Evolutionary conservation across 2,888 invertebrate genomes (phyloP), one percentile per base, ranked within the genome.

Genomic region (Gandaritis pyraliata): DNA sequence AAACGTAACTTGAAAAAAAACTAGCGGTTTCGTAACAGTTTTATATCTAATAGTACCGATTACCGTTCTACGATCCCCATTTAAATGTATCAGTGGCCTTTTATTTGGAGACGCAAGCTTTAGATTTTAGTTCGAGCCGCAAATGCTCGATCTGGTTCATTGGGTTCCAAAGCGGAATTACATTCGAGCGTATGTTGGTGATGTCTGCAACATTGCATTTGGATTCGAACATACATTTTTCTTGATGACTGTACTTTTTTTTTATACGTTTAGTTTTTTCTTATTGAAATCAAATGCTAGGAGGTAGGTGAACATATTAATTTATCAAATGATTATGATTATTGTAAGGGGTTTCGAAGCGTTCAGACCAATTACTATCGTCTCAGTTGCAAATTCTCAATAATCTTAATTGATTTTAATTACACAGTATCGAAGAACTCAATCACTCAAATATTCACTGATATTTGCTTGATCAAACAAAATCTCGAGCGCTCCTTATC

Each of bases 401-500:
- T 36, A 45, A 45, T 0, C 46, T n/a, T 29, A 30, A 56, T 48
- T 41, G 8, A 41, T 39, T 48, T 33, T 33, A 53, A 53, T 45
- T 43, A 54, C 56, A 38, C 38, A 13, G n/a, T 46, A 58, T 36
- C 47, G 18, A 30, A 57, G 30, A 36, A 60, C 38, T 30, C 13
- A 49, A 57, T 58, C 18, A 49, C 49, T 55, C 46, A 38, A 47
- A 61, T 68, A 45, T 54, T 60, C 59, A 58, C 43, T 16, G 55
- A 59, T 63, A 63, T 50, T 56, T 59, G 41, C 54, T 33, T 8
- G 29, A 55, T 45, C 54, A 65, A 66, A 64, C 60, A 65, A 61
- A 33, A 41, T 64, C 41, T 48, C 60, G 12, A 64, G 51, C 47
- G 55, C 73, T 67, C 58, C 76, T 74, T 75, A 80, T 76, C 75